A percentile compares a stretch with the other conserved stretches of the same genome.
Evolutionary conservation across 2,888 invertebrate species (phyloP).

Genomic region (Cyclophora punctaria): DNA sequence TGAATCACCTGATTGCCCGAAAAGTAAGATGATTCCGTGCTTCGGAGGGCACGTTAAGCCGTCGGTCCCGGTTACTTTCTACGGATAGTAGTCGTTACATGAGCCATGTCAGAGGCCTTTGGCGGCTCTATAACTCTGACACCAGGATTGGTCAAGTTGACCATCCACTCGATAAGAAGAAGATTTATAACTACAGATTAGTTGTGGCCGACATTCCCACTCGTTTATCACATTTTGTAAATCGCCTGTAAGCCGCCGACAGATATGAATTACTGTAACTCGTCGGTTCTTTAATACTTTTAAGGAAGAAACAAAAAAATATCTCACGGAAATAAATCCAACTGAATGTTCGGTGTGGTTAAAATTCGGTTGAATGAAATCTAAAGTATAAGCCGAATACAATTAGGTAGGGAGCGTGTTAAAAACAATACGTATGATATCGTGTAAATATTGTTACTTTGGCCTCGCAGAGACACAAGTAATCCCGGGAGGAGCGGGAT

Average conservation of each 20-base stretch:
- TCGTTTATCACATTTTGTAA: constrained; percentile 46
- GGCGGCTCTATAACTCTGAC: too few relatives aligned
- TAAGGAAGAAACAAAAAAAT: neutral
- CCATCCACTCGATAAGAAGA: too few relatives aligned
- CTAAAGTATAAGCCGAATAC: too few relatives aligned
- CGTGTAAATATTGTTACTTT: constrained; percentile 28
- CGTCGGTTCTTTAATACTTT: constrained; percentile 7
- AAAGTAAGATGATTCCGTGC: too few relatives aligned
- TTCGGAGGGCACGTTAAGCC: too few relatives aligned
- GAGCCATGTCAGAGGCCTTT: too few relatives aligned
- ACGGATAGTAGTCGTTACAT: too few relatives aligned
- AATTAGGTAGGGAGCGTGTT: too few relatives aligned
- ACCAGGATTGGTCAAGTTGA: too few relatives aligned
- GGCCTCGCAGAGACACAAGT: constrained; percentile 37
- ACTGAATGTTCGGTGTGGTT: neutral
- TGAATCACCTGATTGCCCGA: too few relatives aligned
- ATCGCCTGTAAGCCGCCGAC: constrained; percentile 37
- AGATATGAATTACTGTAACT: constrained; percentile 34
- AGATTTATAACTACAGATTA: constrained; percentile 37
- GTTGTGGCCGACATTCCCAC: constrained; percentile 27
- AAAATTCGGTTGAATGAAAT: neutral
- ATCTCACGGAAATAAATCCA: too few relatives aligned
- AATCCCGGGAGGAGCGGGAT: constrained; percentile 47
- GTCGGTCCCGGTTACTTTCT: too few relatives aligned
- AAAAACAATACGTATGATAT: constrained; percentile 13